Conservation (phyloP, 2,888 invertebrate species). For the Himalopsyche tibetana region DNA sequence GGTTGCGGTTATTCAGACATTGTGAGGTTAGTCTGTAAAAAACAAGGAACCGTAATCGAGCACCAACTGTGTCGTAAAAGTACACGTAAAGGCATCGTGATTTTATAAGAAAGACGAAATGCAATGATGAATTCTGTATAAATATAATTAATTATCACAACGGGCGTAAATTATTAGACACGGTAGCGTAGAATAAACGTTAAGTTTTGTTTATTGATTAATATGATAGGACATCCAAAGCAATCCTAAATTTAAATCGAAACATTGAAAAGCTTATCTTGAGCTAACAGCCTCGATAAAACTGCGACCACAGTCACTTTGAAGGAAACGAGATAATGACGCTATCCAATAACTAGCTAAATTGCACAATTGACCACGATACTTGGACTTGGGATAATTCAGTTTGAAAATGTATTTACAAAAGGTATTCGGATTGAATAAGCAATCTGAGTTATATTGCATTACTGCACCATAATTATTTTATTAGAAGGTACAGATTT, state of each 20-base stretch:
- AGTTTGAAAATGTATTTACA: not conserved
- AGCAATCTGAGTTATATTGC: not conserved
- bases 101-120: no score
- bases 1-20: slow-evolving; percentile 31
- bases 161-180: no score
- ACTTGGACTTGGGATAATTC: not conserved
- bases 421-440: not conserved
- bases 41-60: slow-evolving; percentile 32
- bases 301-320: not conserved
- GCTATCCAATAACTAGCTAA: slow-evolving; percentile 12
- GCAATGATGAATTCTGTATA: no score
- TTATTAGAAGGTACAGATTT: not conserved
- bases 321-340: not conserved
- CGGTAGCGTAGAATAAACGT: no score
- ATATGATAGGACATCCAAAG: no score
- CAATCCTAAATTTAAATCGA: no score
- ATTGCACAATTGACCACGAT: slow-evolving; percentile 14
- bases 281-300: not conserved
- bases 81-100: not conserved
- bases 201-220: no score
- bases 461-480: not conserved
- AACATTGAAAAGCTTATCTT: not conserved
- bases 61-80: slow-evolving; percentile 19
- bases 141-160: no score
- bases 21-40: slow-evolving; percentile 40